Percentiles rank a stretch among this genome's conserved stretches.
Evolutionary conservation across 2,888 invertebrate species (phyloP).

Genomic region (Drosophila multiciliata): DNA sequence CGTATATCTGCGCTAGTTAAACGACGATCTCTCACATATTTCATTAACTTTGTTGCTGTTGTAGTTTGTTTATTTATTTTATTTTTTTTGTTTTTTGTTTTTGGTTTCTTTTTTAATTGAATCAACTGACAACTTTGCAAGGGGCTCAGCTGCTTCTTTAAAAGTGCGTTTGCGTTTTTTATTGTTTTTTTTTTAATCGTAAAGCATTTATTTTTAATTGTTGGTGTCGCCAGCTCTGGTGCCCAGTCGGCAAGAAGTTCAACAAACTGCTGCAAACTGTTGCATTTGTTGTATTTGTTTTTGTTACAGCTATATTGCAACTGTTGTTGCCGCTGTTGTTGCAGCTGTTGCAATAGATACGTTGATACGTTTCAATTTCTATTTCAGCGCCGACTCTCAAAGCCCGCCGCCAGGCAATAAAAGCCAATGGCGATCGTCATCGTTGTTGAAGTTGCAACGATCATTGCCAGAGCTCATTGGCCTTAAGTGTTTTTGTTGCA

Average conservation of each 20-base stretch:
- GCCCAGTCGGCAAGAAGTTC: slow-evolving; percentile 55
- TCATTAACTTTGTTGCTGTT: slow-evolving; percentile 54
- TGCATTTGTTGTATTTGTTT: slow-evolving; percentile 22
- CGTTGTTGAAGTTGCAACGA: slow-evolving; percentile 50
- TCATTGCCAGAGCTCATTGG: slow-evolving; percentile 75
- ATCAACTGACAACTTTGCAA: slow-evolving; percentile 64
- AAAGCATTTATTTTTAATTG: slow-evolving; percentile 74
- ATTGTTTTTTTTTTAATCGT: slow-evolving; percentile 36
- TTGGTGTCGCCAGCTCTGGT: slow-evolving; percentile 62
- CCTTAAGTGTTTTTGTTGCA: slow-evolving; percentile 37
- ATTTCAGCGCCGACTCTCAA: slow-evolving; percentile 65
- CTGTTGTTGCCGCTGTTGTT: slow-evolving; percentile 18
- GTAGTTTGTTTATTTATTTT: slow-evolving; percentile 23
- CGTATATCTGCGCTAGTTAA: background rate
- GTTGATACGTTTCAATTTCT: slow-evolving; percentile 71
- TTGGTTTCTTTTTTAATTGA: slow-evolving; percentile 63
- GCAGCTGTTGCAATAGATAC: slow-evolving; percentile 66
- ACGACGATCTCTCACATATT: slow-evolving; percentile 55
- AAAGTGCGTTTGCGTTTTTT: background rate
- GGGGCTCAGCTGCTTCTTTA: slow-evolving; percentile 15
- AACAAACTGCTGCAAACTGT: slow-evolving; percentile 54
- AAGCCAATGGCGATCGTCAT: slow-evolving; percentile 41
- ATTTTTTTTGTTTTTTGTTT: slow-evolving; percentile 12
- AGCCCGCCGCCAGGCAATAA: slow-evolving; percentile 62
- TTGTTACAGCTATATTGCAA: slow-evolving; percentile 51